These are phyloP conservation scores for Nebria brevicollis DNA, from an alignment of 2,888 invertebrate genomes.

Conservation along the genomic window DNA sequence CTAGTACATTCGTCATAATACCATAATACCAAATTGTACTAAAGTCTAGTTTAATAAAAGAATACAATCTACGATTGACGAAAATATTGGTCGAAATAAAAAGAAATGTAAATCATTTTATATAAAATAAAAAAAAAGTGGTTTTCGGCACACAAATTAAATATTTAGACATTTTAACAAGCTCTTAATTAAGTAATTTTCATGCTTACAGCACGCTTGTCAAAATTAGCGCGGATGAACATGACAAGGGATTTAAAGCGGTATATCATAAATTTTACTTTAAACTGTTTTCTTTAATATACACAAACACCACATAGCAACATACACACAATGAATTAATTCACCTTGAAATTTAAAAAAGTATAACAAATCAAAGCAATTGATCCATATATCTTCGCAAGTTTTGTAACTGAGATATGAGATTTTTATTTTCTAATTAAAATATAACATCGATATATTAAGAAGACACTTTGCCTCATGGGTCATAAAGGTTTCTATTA, in stretches of 20 bases:
- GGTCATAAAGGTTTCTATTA: conserved; percentile 42
- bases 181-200: conserved; percentile 11
- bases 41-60: too few species aligned
- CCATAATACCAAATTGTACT: too few species aligned
- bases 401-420: too few species aligned
- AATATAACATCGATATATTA: background rate
- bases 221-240: conserved; percentile 16
- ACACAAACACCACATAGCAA: background rate
- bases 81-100: background rate
- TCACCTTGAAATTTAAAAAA: too few species aligned
- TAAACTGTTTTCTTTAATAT: background rate
- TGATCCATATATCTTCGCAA: too few species aligned
- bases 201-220: background rate
- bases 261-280: conserved; percentile 6
- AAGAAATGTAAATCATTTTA: conserved; percentile 7
- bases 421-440: too few species aligned
- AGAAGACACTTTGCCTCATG: conserved; percentile 31
- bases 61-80: too few species aligned
- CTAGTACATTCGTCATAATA: too few species aligned
- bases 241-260: conserved; percentile 17
- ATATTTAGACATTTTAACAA: conserved; percentile 17
- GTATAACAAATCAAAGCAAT: too few species aligned
- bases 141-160: conserved; percentile 7
- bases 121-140: conserved; percentile 3
- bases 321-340: background rate